Evolutionary conservation across 2,113 vertebrate genomes (phyloP), one percentile per base, ranked within the genome.

Genomic region (Plecotus auritus): DNA sequence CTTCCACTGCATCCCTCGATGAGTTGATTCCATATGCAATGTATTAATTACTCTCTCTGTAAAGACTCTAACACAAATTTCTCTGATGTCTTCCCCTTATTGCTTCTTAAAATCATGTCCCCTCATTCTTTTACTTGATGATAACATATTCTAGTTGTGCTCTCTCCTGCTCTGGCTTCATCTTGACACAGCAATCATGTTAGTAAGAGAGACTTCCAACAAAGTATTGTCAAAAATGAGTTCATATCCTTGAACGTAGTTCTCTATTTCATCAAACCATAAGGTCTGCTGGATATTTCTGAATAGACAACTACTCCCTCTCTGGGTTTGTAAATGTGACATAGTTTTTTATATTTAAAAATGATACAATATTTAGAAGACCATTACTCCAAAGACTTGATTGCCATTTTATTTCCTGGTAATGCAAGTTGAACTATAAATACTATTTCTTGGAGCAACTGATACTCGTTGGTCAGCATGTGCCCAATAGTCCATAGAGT

Each of bases 11-110:
- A 95, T 96, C 91, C 96, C 97, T 97, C 32, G 42, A 97, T 97
- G 95, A 72, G 93, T 94, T 97, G 96, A 95, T 95, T 98, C 95
- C 94, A 96, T 96, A 97, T 96, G 94, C 95, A 97, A 96, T 91
- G 89, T 97, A 97, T 97, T 97, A 97, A 97, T 97, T 98, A 98
- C 95, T 95, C 83, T 94, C 72, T 91, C 95, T 94, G 83, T 76
- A 95, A 97, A 96, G 94, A 76, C 69, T 96, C 74, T 86, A 95
- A 96, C 70, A 91, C 87, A 95, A 95, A 97, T 96, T 98, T 96
- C 95, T 97, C 84, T 95, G 91, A 94, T 90, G 86, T 88, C 81
- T 94, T 85, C 97, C 86, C 94, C 94, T 97, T 96, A 97, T 94
- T 95, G 94, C 94, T 96, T 95, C 97, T 97, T 96, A 97, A 97